phyloP scores from a whole-genome alignment of 2,888 invertebrate species.

The Anodontia alba region DNA sequence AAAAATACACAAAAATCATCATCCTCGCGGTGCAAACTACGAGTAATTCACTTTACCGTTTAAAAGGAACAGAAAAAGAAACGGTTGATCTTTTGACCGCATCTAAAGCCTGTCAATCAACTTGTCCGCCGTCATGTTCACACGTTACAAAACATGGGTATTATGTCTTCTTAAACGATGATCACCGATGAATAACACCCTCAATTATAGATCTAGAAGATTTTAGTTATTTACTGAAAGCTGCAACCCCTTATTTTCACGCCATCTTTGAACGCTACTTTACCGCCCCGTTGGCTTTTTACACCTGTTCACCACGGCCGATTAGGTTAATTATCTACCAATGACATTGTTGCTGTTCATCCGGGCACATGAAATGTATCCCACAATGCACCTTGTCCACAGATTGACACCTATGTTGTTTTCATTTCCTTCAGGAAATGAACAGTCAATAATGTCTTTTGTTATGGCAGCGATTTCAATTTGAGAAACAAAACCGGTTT shows the following conservation, averaged over 20 bases:
- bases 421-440: conserved; percentile 51
- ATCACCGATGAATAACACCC: not conserved
- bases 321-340: conserved; percentile 52
- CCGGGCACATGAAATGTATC: conserved; percentile 52
- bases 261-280: conserved; percentile 20
- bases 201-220: conserved; percentile 1
- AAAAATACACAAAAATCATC: too few relatives aligned
- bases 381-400: conserved; percentile 56
- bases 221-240: conserved; percentile 3
- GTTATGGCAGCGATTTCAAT: not conserved
- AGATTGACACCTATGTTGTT: conserved; percentile 60
- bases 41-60: too few relatives aligned
- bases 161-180: conserved; percentile 15
- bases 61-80: not conserved
- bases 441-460: not conserved
- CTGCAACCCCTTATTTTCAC: conserved; percentile 5
- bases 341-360: conserved; percentile 49
- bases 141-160: conserved; percentile 9
- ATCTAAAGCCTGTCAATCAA: not conserved
- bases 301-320: conserved; percentile 53
- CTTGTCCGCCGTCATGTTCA: not conserved
- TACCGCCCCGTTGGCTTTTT: conserved; percentile 37
- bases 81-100: conserved; percentile 3
- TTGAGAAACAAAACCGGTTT: conserved; percentile 6
- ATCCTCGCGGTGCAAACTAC: too few relatives aligned